Conservation (phyloP, 2,888 invertebrate genomes). For the Mycalesis mineus region DNA sequence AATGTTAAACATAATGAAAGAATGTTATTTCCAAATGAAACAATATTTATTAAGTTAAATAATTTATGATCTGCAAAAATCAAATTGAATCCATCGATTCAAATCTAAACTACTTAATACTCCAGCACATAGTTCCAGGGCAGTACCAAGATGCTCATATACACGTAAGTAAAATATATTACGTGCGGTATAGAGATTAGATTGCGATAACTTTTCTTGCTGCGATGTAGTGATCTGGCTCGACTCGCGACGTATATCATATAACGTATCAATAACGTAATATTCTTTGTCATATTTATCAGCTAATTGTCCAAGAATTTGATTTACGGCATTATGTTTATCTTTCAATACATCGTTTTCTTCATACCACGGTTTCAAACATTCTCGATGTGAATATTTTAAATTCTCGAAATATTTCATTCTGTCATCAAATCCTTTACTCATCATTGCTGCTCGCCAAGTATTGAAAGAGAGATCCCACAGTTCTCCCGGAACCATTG, state of each 20-base stretch:
- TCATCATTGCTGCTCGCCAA: slow-evolving; percentile 61
- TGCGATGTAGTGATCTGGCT: slow-evolving; percentile 6
- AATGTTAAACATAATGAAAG: neutral
- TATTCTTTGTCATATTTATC: slow-evolving; percentile 54
- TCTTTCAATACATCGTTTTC: slow-evolving; percentile 46
- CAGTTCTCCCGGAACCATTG: slow-evolving; percentile 43
- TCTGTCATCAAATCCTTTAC: slow-evolving; percentile 55
- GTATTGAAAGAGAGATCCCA: slow-evolving; percentile 61
- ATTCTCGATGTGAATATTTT: slow-evolving; percentile 40
- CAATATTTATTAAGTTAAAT: neutral
- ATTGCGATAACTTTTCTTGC: slow-evolving; percentile 3
- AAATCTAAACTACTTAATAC: slow-evolving; percentile 62
- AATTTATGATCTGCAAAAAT: slow-evolving; percentile 48
- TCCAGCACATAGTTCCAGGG: slow-evolving; percentile 57
- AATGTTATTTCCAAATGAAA: neutral
- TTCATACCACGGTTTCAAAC: slow-evolving; percentile 37
- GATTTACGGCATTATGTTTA: slow-evolving; percentile 51
- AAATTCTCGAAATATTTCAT: slow-evolving; percentile 56
- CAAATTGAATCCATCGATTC: slow-evolving; percentile 64
- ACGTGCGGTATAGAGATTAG: slow-evolving; percentile 25
- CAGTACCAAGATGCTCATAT: slow-evolving; percentile 46
- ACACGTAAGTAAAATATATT: slow-evolving; percentile 54
- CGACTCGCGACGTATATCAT: slow-evolving; percentile 8
- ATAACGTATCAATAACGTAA: slow-evolving; percentile 33
- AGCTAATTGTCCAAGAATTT: slow-evolving; percentile 49